These are phyloP conservation scores for Gila robusta DNA, from an alignment of 2,797 vertebrate genomes.

Conservation along the genomic window DNA sequence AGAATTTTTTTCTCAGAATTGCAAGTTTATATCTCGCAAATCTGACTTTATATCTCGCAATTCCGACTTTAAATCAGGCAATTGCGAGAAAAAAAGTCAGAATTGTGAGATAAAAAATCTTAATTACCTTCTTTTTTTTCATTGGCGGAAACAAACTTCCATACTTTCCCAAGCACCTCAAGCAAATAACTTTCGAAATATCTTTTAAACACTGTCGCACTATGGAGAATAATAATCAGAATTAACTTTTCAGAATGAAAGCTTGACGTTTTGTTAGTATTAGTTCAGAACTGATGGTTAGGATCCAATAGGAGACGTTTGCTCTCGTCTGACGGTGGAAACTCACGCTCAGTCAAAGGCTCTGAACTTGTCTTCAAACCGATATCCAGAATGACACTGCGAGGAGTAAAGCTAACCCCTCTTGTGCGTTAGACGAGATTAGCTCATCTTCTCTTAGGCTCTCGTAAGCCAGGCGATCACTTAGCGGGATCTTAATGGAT, in stretches of 20 bases:
- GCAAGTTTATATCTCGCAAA: too few species aligned
- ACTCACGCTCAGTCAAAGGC: constrained; percentile 36
- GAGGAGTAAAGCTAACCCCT: constrained; percentile 43
- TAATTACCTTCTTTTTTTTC: neutral
- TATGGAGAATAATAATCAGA: neutral
- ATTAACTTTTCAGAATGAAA: neutral
- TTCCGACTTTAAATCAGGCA: too few species aligned
- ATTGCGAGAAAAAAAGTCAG: too few species aligned
- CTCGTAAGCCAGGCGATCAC: constrained; percentile 66
- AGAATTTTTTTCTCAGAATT: too few species aligned
- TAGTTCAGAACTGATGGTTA: neutral
- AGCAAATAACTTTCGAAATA: neutral
- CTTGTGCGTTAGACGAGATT: constrained; percentile 61
- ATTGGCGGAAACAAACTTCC: neutral
- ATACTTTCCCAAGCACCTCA: neutral
- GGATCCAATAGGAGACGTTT: neutral
- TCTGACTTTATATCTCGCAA: too few species aligned
- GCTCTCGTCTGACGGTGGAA: constrained; percentile 25
- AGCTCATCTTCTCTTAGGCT: constrained; percentile 71
- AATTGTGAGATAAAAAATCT: neutral
- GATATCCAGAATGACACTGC: constrained; percentile 56
- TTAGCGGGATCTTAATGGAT: constrained; percentile 56
- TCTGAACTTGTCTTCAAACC: constrained; percentile 15
- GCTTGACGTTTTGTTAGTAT: neutral
- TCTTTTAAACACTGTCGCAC: neutral